A percentile compares a stretch with the other conserved stretches of the same genome.
phyloP scores from a whole-genome alignment of 2,888 invertebrate genomes.

The Stomorhina lunata region DNA sequence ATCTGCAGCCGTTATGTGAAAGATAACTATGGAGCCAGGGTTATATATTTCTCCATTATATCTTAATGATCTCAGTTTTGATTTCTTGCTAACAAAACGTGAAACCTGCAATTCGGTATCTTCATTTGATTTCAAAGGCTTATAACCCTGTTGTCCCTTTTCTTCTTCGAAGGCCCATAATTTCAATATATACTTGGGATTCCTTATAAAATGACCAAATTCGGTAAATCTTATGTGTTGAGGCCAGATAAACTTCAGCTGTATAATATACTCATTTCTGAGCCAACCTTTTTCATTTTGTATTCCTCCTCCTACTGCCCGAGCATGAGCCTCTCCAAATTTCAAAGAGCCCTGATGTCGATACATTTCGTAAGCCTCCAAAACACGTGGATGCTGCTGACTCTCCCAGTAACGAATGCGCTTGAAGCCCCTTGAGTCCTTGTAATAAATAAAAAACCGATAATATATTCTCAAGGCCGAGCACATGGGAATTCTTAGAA shows the following conservation, averaged over 20 bases:
- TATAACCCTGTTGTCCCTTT: slow-evolving; percentile 15
- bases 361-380: slow-evolving; percentile 72
- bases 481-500: slow-evolving; percentile 82
- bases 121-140: slow-evolving; percentile 41
- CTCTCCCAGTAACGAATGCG: slow-evolving; percentile 75
- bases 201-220: slow-evolving; percentile 79
- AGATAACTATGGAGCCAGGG: slow-evolving; percentile 69
- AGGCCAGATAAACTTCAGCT: slow-evolving; percentile 87
- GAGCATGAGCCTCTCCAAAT: slow-evolving; percentile 73
- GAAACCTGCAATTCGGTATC: slow-evolving; percentile 72
- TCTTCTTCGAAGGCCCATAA: slow-evolving; percentile 52
- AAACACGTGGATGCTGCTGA: slow-evolving; percentile 81
- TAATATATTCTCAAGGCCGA: slow-evolving; percentile 81
- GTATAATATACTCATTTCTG: slow-evolving; percentile 85
- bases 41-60: slow-evolving; percentile 70
- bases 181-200: slow-evolving; percentile 49
- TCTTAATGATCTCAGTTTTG: slow-evolving; percentile 68
- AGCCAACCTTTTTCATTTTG: slow-evolving; percentile 89
- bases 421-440: slow-evolving; percentile 70
- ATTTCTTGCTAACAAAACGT: slow-evolving; percentile 70
- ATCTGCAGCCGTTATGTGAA: slow-evolving; percentile 71
- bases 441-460: slow-evolving; percentile 74
- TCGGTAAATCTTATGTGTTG: slow-evolving; percentile 85
- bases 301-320: slow-evolving; percentile 69
- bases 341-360: slow-evolving; percentile 68